These are phyloP conservation scores for Gorsachius magnificus DNA, from an alignment of 2,797 vertebrate genomes.

Conservation along the genomic window DNA sequence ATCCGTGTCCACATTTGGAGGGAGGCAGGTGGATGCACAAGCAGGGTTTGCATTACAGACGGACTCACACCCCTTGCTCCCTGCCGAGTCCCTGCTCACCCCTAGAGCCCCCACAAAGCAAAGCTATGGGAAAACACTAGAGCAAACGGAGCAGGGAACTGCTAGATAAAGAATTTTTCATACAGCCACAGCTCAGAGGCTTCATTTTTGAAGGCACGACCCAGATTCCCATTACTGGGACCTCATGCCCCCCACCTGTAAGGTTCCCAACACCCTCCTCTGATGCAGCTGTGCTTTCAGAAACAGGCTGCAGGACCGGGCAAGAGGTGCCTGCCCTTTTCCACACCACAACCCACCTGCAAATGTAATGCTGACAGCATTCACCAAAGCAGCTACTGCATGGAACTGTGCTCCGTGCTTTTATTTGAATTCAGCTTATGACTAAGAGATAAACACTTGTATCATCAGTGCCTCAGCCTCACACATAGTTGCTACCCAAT, in stretches of 20 bases:
- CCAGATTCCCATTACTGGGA: background rate
- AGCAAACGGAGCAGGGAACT: background rate
- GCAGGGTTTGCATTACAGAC: background rate
- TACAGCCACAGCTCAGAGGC: background rate
- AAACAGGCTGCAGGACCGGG: background rate
- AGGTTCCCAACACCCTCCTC: background rate
- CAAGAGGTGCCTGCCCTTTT: background rate
- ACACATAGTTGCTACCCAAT: background rate
- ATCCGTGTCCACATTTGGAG: background rate
- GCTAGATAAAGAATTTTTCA: background rate
- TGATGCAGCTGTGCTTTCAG: background rate
- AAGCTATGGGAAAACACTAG: background rate
- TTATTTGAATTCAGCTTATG: slow-evolving; percentile 1
- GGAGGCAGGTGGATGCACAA: background rate
- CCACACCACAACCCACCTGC: background rate
- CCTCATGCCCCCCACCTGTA: background rate
- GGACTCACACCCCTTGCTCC: background rate
- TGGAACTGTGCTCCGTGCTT: background rate
- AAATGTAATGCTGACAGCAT: background rate
- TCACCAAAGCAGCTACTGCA: background rate
- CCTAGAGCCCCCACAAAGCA: background rate
- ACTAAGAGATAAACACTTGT: slow-evolving; percentile 34
- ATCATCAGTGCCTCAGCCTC: background rate
- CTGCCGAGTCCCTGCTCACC: background rate
- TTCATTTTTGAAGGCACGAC: background rate